Evolutionary conservation across 2,113 vertebrate species (phyloP).

Genomic region (Narcine bancroftii): DNA sequence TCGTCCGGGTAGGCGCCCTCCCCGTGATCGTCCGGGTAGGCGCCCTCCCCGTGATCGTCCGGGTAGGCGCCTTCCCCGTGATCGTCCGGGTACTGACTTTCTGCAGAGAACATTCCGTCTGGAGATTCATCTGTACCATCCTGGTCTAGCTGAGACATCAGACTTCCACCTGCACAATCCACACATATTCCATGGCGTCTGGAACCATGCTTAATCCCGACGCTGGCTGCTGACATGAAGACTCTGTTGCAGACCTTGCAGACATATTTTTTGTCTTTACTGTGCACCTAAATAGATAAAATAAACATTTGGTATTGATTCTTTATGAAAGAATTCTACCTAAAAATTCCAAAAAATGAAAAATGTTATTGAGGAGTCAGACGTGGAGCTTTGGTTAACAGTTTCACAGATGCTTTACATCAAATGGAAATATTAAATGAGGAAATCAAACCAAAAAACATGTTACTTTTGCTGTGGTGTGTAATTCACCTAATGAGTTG

Average conservation of each 20-base stretch:
- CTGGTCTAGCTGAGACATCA: constrained; percentile 66
- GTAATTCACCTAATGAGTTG: background rate
- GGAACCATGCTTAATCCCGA: constrained; percentile 93
- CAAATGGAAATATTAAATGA: background rate
- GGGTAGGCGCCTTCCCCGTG: constrained; percentile 70
- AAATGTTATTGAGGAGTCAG: background rate
- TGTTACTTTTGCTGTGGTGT: background rate
- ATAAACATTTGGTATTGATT: background rate
- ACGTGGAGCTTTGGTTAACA: background rate
- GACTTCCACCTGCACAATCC: constrained; percentile 78
- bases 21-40: constrained; percentile 56
- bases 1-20: constrained; percentile 79
- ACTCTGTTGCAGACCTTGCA: constrained; percentile 94
- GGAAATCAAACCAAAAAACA: background rate
- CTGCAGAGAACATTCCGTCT: constrained; percentile 47
- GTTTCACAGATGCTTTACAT: background rate
- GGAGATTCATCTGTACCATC: constrained; percentile 72
- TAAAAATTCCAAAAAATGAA: background rate
- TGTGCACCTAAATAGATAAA: constrained; percentile 73
- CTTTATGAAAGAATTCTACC: background rate
- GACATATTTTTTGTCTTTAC: constrained; percentile 97
- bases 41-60: constrained; percentile 67
- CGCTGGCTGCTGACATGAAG: constrained; percentile 94
- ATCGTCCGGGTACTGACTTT: constrained; percentile 61
- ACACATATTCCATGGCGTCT: constrained; percentile 85